A percentile compares a stretch with the other conserved stretches of the same genome.
Conservation (phyloP, 2,888 invertebrate species). For the Acanthoscelides obtectus region DNA sequence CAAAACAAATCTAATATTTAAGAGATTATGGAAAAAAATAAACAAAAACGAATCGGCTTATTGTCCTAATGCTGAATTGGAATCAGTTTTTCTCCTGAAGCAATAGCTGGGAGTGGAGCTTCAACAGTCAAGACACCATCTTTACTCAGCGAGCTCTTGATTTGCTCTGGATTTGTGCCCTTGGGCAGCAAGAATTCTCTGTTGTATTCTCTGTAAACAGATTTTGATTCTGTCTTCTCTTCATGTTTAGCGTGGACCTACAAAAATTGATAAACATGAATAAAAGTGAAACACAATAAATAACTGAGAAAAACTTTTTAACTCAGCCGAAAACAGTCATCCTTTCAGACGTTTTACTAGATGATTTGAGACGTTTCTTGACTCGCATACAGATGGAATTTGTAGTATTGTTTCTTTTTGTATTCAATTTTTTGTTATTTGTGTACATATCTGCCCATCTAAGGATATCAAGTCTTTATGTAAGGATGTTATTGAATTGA, state of each 20-base stretch:
- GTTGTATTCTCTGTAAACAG: slow-evolving; percentile 97
- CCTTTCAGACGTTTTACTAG: too few relatives aligned
- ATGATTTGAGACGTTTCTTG: too few relatives aligned
- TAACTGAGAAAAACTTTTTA: too few relatives aligned
- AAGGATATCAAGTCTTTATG: too few relatives aligned
- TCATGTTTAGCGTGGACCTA: slow-evolving; percentile 98
- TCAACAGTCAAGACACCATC: slow-evolving; percentile 96
- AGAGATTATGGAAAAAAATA: background rate
- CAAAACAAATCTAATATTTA: background rate
- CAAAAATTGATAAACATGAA: too few relatives aligned
- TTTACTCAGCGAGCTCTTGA: slow-evolving; percentile 92
- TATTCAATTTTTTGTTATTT: too few relatives aligned
- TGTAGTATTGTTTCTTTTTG: too few relatives aligned
- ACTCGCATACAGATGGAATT: too few relatives aligned
- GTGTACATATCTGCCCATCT: too few relatives aligned
- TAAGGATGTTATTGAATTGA: background rate
- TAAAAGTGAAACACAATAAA: too few relatives aligned
- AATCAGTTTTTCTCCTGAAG: slow-evolving; percentile 75
- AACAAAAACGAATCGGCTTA: background rate
- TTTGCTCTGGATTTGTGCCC: slow-evolving; percentile 93
- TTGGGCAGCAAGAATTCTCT: slow-evolving; percentile 94
- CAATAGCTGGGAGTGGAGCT: slow-evolving; percentile 88
- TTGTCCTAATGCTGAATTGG: slow-evolving; percentile 64
- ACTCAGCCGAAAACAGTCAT: too few relatives aligned
- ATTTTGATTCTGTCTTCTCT: slow-evolving; percentile 94